phyloP scores from a whole-genome alignment of 2,888 invertebrate genomes.

The Ormyrus pomaceus region DNA sequence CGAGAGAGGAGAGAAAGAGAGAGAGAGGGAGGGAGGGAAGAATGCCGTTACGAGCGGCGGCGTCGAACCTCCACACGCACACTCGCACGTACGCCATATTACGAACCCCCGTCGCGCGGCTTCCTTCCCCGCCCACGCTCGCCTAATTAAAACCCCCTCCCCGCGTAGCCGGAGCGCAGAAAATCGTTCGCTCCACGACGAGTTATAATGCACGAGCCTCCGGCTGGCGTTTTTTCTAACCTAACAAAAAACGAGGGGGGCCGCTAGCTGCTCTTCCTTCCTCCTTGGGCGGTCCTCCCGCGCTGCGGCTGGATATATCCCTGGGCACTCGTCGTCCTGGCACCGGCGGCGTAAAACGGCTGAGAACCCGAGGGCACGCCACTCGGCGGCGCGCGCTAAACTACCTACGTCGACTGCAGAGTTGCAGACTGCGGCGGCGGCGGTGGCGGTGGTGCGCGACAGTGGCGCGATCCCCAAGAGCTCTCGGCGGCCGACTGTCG shows the following conservation, averaged over 20 bases:
- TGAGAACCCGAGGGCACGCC: not conserved
- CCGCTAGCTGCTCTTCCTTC: not conserved
- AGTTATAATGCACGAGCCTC: too few relatives aligned
- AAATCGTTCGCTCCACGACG: conserved; percentile 57
- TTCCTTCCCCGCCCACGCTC: not conserved
- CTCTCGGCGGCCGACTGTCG: too few relatives aligned
- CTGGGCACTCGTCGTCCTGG: too few relatives aligned
- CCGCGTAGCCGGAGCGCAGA: conserved; percentile 40
- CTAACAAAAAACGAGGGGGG: conserved; percentile 24
- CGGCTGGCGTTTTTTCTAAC: conserved; percentile 30
- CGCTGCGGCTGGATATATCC: too few relatives aligned
- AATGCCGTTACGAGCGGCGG: conserved; percentile 43
- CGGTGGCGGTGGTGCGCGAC: conserved; percentile 13
- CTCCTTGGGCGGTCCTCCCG: not conserved
- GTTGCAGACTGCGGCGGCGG: conserved; percentile 2
- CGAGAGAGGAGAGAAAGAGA: not conserved
- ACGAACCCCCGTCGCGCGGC: conserved; percentile 4
- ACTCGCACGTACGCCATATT: conserved; percentile 5
- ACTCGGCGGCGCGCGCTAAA: conserved; percentile 20
- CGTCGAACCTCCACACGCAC: conserved; percentile 7
- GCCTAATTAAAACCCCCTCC: not conserved
- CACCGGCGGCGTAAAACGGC: too few relatives aligned
- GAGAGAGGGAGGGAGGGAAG: conserved; percentile 18
- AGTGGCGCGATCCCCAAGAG: conserved; percentile 1
- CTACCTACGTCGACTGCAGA: conserved; percentile 1